Evolutionary conservation across 2,797 vertebrate genomes (phyloP).

Genomic region (Echeneis naucrates): DNA sequence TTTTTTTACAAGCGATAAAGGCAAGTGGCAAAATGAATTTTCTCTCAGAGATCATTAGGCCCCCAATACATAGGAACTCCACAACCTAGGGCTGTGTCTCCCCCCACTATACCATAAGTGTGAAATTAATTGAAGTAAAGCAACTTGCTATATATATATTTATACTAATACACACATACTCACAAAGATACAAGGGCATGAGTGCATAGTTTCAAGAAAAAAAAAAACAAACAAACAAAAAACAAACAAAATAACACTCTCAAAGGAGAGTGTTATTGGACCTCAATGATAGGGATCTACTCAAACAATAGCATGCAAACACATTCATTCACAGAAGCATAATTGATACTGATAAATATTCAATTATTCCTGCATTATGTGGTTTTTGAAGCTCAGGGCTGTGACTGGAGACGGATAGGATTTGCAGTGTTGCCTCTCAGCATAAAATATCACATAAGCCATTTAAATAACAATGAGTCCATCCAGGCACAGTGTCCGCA

Average conservation of each 20-base stretch:
- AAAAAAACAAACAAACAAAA: conserved; percentile 9
- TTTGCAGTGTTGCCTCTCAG: conserved; percentile 57
- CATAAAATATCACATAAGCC: conserved; percentile 57
- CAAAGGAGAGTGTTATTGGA: conserved; percentile 28
- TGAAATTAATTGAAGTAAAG: neutral
- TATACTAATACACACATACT: neutral
- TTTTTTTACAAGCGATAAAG: neutral
- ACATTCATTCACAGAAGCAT: conserved; percentile 31
- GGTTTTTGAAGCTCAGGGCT: conserved; percentile 61
- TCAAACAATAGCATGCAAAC: conserved; percentile 21
- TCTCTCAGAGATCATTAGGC: neutral
- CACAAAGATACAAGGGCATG: neutral
- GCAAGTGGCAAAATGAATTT: neutral
- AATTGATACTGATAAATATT: conserved; percentile 67
- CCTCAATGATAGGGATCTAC: conserved; percentile 10
- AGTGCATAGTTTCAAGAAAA: conserved; percentile 11
- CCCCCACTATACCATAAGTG: neutral
- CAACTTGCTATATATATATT: neutral
- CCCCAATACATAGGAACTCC: neutral
- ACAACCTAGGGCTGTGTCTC: neutral
- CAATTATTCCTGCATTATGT: conserved; percentile 72
- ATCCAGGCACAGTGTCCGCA: conserved; percentile 32
- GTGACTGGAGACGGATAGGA: conserved; percentile 60
- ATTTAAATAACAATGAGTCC: conserved; percentile 45
- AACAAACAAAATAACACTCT: neutral